These are phyloP conservation scores for Athripsodes cinereus DNA, from an alignment of 2,888 invertebrate genomes.

Conservation along the genomic window DNA sequence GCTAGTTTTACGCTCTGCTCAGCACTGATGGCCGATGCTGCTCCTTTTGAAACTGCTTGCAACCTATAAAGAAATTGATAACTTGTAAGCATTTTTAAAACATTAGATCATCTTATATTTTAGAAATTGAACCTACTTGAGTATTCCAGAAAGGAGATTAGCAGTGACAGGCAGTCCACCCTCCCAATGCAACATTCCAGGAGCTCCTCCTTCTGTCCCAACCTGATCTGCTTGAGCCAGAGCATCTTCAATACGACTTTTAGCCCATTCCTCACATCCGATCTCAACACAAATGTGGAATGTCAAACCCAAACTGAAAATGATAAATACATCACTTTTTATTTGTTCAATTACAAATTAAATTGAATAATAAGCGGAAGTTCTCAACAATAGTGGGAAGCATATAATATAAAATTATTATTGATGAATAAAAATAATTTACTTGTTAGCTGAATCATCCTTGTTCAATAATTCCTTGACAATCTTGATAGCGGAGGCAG, in stretches of 20 bases:
- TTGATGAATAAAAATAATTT: no score
- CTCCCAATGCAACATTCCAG: slow-evolving; percentile 87
- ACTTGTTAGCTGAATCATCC: slow-evolving; percentile 74
- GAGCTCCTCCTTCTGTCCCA: slow-evolving; percentile 33
- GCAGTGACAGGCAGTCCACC: slow-evolving; percentile 79
- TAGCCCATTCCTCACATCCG: slow-evolving; percentile 54
- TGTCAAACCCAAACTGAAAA: slow-evolving; percentile 71
- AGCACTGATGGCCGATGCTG: slow-evolving; percentile 62
- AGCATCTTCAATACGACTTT: slow-evolving; percentile 83
- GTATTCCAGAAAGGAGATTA: slow-evolving; percentile 52
- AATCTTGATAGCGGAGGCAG: slow-evolving; percentile 63
- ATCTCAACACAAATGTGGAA: slow-evolving; percentile 77
- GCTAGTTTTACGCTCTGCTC: slow-evolving; percentile 84
- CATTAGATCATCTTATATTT: background rate
- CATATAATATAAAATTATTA: no score
- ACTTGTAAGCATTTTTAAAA: background rate
- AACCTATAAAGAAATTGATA: slow-evolving; percentile 10
- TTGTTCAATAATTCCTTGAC: slow-evolving; percentile 74
- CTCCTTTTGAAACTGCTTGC: slow-evolving; percentile 43
- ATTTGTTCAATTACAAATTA: no score
- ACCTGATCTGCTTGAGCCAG: slow-evolving; percentile 94
- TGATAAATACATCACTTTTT: no score
- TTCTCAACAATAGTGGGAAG: background rate
- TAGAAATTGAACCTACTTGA: slow-evolving; percentile 34
- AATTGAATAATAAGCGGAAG: no score